Conservation (phyloP, 2,113 vertebrate species). For the Helogale parvula region DNA sequence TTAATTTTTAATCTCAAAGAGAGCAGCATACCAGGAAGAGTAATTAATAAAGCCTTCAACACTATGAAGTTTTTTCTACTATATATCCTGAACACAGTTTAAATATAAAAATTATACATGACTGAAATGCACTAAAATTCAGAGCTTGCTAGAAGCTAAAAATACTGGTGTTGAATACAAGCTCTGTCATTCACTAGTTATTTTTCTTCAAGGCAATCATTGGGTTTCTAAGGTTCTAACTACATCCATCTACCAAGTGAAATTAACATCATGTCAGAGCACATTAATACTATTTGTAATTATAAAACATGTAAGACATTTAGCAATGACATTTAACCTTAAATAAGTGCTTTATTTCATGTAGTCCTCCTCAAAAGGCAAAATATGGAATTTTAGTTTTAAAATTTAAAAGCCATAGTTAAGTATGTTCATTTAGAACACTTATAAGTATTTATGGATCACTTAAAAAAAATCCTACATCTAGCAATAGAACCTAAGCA, state of each 20-base stretch:
- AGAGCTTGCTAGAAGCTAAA: not conserved
- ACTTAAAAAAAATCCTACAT: not conserved
- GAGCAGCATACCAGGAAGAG: not conserved
- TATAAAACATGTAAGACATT: not conserved
- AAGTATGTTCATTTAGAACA: not conserved
- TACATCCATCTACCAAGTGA: not conserved
- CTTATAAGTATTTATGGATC: not conserved
- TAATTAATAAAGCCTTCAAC: not conserved
- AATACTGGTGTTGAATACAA: not conserved
- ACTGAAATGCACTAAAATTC: not conserved
- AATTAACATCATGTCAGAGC: conserved; percentile 9
- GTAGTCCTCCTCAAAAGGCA: not conserved
- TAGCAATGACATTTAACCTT: conserved; percentile 14
- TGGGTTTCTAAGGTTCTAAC: not conserved
- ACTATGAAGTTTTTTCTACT: not conserved
- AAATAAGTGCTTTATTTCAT: conserved; percentile 1
- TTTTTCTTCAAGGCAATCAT: not conserved
- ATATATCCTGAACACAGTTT: not conserved
- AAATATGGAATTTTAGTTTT: not conserved
- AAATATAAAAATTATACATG: not conserved
- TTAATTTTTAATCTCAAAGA: conserved; percentile 27
- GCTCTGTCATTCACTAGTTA: not conserved
- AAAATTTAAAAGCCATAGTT: not conserved
- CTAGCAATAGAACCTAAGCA: not conserved
- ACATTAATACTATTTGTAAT: not conserved